Percentiles rank a stretch among this genome's conserved stretches.
These are phyloP conservation scores for Galagoides demidoff DNA, from an alignment of 2,797 vertebrate genomes.

Conservation along the genomic window DNA sequence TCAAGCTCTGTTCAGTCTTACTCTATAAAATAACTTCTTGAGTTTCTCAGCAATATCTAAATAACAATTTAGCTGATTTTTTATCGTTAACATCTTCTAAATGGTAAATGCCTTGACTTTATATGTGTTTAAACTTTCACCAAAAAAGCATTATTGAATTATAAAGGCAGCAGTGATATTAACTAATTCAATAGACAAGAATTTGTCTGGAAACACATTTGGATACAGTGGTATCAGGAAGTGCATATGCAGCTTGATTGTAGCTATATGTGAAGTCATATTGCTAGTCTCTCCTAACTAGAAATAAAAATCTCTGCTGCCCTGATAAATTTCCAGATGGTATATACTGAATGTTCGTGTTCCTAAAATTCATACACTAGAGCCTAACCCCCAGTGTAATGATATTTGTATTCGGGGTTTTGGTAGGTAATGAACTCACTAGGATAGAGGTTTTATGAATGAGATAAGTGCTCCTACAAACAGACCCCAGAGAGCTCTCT, in stretches of 20 bases:
- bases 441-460: neutral
- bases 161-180: neutral
- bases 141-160: neutral
- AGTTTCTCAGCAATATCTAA: neutral
- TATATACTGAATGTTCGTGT: neutral
- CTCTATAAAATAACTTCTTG: neutral
- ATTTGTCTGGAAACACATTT: conserved; percentile 44
- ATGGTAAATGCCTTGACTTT: neutral
- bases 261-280: neutral
- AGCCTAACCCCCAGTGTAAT: neutral
- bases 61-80: conserved; percentile 1
- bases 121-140: neutral
- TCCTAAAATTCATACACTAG: neutral
- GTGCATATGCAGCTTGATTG: neutral
- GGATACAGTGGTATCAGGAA: neutral
- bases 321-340: neutral
- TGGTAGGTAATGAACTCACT: neutral
- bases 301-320: neutral
- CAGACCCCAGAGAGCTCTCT: neutral
- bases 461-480: neutral
- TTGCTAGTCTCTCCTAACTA: neutral
- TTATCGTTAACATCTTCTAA: conserved; percentile 19
- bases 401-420: neutral
- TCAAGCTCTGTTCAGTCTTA: neutral
- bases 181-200: conserved; percentile 1